phyloP scores from a whole-genome alignment of 1,140 invertebrate species.

The Rhagoletis zephyria region DNA sequence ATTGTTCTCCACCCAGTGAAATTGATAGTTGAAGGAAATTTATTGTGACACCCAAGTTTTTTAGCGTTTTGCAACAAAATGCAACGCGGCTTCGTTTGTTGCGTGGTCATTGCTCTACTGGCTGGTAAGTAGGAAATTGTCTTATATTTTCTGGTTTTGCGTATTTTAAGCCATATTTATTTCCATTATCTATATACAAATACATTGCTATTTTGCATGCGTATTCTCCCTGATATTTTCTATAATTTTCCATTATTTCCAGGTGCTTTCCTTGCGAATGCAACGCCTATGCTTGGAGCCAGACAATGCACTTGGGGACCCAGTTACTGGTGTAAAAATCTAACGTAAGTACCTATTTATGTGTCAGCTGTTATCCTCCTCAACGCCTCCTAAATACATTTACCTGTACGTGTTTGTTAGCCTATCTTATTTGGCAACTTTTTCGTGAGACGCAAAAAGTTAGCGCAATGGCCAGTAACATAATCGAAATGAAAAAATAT shows the following conservation, averaged over 20 bases:
- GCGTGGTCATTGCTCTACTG: conserved; percentile 28
- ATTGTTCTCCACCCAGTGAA: background rate
- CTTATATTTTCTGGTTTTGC: background rate
- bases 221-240: conserved; percentile 4
- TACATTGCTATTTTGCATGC: background rate
- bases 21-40: background rate
- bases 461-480: conserved; percentile 16
- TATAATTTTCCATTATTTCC: conserved; percentile 58
- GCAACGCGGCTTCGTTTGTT: background rate
- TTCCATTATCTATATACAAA: background rate
- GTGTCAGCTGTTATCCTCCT: background rate
- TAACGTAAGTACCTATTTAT: conserved; percentile 75
- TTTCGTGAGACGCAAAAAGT: conserved; percentile 23
- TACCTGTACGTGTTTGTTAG: background rate
- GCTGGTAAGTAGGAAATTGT: conserved; percentile 1
- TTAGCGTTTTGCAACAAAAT: background rate
- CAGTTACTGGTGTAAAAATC: conserved; percentile 87
- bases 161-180: background rate
- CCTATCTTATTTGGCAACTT: background rate
- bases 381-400: background rate
- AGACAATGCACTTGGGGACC: conserved; percentile 86
- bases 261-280: conserved; percentile 59
- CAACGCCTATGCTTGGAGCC: conserved; percentile 75
- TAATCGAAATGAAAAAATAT: background rate
- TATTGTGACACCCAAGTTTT: background rate